phyloP scores from a whole-genome alignment of 2,888 invertebrate genomes.

The Phymatocera aterrima region DNA sequence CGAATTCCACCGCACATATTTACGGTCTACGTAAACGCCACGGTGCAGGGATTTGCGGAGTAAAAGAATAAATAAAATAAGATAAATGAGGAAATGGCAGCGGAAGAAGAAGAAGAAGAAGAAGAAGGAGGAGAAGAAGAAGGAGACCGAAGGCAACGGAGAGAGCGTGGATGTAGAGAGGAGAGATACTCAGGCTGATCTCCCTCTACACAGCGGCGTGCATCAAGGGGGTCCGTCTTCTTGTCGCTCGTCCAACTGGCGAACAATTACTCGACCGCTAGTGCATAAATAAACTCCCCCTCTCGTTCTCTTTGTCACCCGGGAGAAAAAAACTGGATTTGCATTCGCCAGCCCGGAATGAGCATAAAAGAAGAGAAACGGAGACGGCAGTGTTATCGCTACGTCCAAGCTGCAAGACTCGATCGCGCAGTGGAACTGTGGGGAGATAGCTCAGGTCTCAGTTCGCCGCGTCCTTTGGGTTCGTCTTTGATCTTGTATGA shows the following conservation, averaged over 20 bases:
- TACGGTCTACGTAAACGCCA: neutral
- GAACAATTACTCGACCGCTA: constrained; percentile 63
- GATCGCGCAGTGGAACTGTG: no score
- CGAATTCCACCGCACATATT: neutral
- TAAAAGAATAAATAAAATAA: neutral
- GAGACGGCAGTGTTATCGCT: constrained; percentile 15
- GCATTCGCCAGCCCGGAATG: constrained; percentile 51
- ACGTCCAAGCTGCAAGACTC: neutral
- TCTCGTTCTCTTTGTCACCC: constrained; percentile 1
- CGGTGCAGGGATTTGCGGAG: no score
- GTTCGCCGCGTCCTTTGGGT: neutral
- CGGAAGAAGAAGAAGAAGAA: neutral
- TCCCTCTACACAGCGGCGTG: neutral
- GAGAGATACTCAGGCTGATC: neutral
- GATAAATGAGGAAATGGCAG: neutral
- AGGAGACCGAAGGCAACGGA: neutral
- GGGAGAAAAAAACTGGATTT: constrained; percentile 53
- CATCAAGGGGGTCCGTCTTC: constrained; percentile 46
- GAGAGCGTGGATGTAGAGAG: neutral
- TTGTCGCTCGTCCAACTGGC: constrained; percentile 33
- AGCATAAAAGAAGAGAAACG: neutral
- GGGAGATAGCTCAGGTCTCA: neutral
- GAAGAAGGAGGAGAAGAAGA: neutral
- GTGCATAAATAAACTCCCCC: constrained; percentile 63
- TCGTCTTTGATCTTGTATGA: constrained; percentile 28